A percentile compares a stretch with the other conserved stretches of the same genome.
phyloP scores from a whole-genome alignment of 2,797 vertebrate species.

The Pristis pectinata region DNA sequence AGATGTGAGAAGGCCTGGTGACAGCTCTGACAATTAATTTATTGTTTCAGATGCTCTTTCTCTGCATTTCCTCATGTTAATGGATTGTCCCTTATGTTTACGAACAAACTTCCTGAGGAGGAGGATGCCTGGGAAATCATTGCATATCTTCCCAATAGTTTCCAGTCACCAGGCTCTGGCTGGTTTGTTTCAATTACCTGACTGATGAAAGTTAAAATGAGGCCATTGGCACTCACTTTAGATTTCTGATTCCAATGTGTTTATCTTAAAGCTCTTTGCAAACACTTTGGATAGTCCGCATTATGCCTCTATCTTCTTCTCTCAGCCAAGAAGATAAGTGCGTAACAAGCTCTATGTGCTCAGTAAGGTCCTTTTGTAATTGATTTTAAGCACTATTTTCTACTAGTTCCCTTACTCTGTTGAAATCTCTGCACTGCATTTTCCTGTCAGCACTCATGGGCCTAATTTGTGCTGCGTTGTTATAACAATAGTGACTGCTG shows the following conservation, averaged over 20 bases:
- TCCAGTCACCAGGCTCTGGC: background rate
- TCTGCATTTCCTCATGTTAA: conserved; percentile 32
- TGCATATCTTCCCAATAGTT: background rate
- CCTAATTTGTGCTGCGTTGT: background rate
- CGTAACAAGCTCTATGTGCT: background rate
- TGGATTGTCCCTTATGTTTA: conserved; percentile 34
- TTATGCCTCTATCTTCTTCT: background rate
- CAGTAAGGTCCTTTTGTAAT: background rate
- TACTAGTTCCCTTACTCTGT: background rate
- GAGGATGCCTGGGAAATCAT: conserved; percentile 27
- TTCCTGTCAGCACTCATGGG: background rate
- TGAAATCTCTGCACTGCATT: background rate
- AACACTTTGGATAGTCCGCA: background rate
- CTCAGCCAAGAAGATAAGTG: background rate
- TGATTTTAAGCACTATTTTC: background rate
- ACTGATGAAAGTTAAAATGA: conserved; percentile 37
- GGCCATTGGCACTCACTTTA: background rate
- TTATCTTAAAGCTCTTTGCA: conserved; percentile 23
- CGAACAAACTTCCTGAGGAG: conserved; percentile 32
- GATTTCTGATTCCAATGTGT: conserved; percentile 1
- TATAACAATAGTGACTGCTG: conserved; percentile 14
- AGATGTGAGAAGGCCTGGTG: background rate
- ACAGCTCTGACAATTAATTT: conserved; percentile 19
- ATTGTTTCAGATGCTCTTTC: conserved; percentile 33
- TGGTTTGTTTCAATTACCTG: conserved; percentile 11